Evolutionary conservation across 2,888 invertebrate species (phyloP), one percentile per base, ranked within the genome.

Genomic region (Aproaerema taeniolella): DNA sequence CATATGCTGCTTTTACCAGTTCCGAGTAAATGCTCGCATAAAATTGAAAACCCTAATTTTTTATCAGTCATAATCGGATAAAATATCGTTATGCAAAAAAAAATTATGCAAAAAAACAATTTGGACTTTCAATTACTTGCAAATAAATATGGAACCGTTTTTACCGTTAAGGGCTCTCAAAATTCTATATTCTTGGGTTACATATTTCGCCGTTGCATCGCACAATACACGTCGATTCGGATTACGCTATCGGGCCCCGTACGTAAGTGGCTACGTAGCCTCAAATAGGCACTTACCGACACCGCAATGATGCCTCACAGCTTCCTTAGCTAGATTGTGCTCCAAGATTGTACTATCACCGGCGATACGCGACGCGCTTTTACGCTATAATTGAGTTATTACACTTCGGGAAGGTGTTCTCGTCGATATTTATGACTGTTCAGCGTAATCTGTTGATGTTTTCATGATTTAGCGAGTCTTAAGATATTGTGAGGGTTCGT

Each of bases 271-370:
- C 73, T 77, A 70, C 71, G 71, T 68, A 71, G 67, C 72, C 62
- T 73, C 71, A 69, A 79, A 82, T 79, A 79, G 81, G 76, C 76
- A 77, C 73, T 82, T 80, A 78, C 63, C 64, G 64, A 57, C 61
- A 50, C 68, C 67, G 71, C 79, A 78, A 76, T 78, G 77, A 74
- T 65, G 73, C 71, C 62, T 68, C 67, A 60, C 62, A 68, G 73
- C 75, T 75, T 78, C 70, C 76, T 67, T 61, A 55, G 67, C 67
- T 70, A 61, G 65, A 76, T 79, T 67, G 61, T 61, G 62, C 65
- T 50, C 60, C 57, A 61, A 77, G 77, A 80, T 73, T 78, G 67
- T 67, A 66, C 73, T 75, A 78, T 77, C 78, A 65, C 54, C 59
- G 57, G 49, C 63, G 70, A 69, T 70, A 71, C 61, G 68, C 65